phyloP scores from a whole-genome alignment of 2,888 invertebrate species.

The Papilio gigon region DNA sequence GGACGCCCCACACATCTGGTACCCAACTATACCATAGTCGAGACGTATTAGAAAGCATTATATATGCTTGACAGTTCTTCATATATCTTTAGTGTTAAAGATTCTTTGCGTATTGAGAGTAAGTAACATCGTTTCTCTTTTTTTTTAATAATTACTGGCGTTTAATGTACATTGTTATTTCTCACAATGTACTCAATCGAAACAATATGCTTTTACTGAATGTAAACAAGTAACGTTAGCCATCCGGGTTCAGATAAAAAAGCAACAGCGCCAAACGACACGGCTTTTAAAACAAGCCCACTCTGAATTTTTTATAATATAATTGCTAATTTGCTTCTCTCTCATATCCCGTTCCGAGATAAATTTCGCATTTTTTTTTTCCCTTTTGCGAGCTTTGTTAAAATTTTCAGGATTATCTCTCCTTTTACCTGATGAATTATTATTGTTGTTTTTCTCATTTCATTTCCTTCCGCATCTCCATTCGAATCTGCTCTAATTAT shows the following conservation, averaged over 20 bases:
- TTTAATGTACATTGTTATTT: neutral
- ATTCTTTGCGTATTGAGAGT: no score
- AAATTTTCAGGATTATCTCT: slow-evolving; percentile 70
- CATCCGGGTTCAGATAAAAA: slow-evolving; percentile 54
- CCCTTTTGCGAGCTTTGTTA: slow-evolving; percentile 57
- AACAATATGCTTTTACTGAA: slow-evolving; percentile 23
- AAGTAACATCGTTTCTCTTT: no score
- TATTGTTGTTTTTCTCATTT: slow-evolving; percentile 64
- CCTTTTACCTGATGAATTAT: slow-evolving; percentile 73
- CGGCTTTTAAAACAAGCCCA: slow-evolving; percentile 63
- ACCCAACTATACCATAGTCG: no score
- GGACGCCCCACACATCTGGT: no score
- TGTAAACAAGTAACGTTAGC: slow-evolving; percentile 41
- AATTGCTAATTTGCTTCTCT: slow-evolving; percentile 77
- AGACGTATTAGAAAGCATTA: no score
- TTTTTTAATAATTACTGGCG: no score
- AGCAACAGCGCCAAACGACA: slow-evolving; percentile 62
- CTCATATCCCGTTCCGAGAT: slow-evolving; percentile 54
- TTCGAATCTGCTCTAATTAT: slow-evolving; percentile 74
- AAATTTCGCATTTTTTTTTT: slow-evolving; percentile 56
- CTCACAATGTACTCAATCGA: neutral
- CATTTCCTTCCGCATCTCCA: slow-evolving; percentile 60
- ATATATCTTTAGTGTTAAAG: no score
- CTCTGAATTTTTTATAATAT: slow-evolving; percentile 72
- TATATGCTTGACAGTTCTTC: no score